A percentile compares a stretch with the other conserved stretches of the same genome.
Conservation (phyloP, 2,888 invertebrate species). For the Dynastes maya region DNA sequence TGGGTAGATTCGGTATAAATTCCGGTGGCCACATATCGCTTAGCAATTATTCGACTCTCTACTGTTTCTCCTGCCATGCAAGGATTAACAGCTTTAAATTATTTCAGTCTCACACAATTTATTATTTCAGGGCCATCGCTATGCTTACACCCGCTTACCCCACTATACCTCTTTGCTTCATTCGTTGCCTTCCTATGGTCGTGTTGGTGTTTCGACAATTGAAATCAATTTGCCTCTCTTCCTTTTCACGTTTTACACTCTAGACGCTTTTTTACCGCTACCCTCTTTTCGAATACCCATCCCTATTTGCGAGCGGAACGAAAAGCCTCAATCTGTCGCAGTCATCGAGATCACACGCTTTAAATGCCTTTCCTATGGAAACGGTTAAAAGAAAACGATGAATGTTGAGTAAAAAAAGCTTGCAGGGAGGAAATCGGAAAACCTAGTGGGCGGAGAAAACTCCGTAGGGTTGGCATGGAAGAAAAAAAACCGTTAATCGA, state of each 20-base stretch:
- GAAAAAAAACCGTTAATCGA: slow-evolving; percentile 31
- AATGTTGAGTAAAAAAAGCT: slow-evolving; percentile 23
- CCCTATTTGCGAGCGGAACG: slow-evolving; percentile 15
- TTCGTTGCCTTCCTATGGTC: slow-evolving; percentile 35
- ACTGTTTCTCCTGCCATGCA: slow-evolving; percentile 29
- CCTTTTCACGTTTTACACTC: slow-evolving; percentile 49
- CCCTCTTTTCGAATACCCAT: slow-evolving; percentile 1
- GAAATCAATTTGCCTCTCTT: slow-evolving; percentile 61
- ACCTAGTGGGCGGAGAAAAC: slow-evolving; percentile 11
- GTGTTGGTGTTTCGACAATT: slow-evolving; percentile 53
- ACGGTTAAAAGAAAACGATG: slow-evolving; percentile 43
- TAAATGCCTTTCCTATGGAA: slow-evolving; percentile 48
- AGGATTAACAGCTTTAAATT: slow-evolving; percentile 61
- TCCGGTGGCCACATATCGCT: slow-evolving; percentile 32
- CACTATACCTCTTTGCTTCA: neutral
- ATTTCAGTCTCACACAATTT: slow-evolving; percentile 61
- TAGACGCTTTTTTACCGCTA: slow-evolving; percentile 26
- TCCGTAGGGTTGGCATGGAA: neutral
- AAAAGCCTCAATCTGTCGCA: slow-evolving; percentile 50
- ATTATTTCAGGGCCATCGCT: slow-evolving; percentile 57
- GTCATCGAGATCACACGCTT: slow-evolving; percentile 44
- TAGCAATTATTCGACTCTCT: slow-evolving; percentile 35
- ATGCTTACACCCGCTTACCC: neutral
- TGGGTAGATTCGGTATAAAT: slow-evolving; percentile 11
- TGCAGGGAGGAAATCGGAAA: slow-evolving; percentile 29